Base-by-base conservation (phyloP, 2,113 vertebrate genomes). In the Rhynchopsitta pachyrhyncha region DNA sequence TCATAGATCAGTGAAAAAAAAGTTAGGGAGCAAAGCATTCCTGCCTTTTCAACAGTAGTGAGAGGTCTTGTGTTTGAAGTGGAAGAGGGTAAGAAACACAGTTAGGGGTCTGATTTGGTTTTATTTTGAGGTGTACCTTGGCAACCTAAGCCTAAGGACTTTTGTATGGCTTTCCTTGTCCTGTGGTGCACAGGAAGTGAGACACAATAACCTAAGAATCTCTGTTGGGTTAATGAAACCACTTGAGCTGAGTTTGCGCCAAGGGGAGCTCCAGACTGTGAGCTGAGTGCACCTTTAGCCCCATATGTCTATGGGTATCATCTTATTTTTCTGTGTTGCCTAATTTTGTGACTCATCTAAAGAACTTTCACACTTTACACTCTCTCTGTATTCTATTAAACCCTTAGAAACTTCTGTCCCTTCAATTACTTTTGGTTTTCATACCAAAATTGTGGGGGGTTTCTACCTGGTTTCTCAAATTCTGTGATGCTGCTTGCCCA, bases 381-480 rank as follows among this genome's bases (percentile, higher is more conserved):
- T 87, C 29, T 81, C 20, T 53, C 27, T 62, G 8, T 70, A 46
- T 69, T 24, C 22, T 12, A 10, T 82, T 41, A 78, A 86, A 83
- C 19, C 9, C 57, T 70, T 63, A 35, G 74, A 37, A 63, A 31
- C 27, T 75, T 91, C 47, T 16, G 71, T 33, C 17, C 39, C 6
- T 86, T 79, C 52, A 17, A 28, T 84, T 53, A 18, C 69, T 82
- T 92, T 75, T 47, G 22, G 8, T 17, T 87, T 86, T 82, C 29
- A 3, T 82, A 53, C 27, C 25, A 69, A 69, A 73, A 60, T 29
- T 12, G 5, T 63, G 28, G 0, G 0, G 7, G 8, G 0, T 31
- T 73, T 67, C 71, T 74, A 0, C 6, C 19, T 52, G 17, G 1
- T 83, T 90, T 82, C 74, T 67, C n/a, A 49, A 9, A 11, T 71